Evolutionary conservation across 2,888 invertebrate genomes (phyloP), one percentile per base, ranked within the genome.

Genomic region (Hypolimnas misippus): DNA sequence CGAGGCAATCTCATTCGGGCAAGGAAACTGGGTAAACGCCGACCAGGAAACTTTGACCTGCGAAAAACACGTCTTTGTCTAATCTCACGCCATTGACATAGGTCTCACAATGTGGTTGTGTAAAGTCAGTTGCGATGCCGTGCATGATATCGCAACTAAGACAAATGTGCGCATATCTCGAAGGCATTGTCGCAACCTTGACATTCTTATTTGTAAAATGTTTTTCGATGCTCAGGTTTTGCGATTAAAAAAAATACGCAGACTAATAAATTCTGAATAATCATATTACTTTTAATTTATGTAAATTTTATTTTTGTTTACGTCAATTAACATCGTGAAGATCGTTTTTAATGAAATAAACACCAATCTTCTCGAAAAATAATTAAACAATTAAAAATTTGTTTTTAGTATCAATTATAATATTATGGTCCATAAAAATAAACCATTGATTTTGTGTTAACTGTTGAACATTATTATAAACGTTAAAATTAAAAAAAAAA

Each of bases 1-100:
- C 86, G 85, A 78, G 78, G 86, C 88, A 89, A 90, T 90, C 88
- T 90, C 89, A 86, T 90, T 90, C 80, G 81, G 76, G 76, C 76
- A 77, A 85, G 89, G 87, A 87, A 86, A 83, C 84, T 77, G 81
- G 76, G 77, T 75, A 74, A 75, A 63, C 74, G 67, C 58, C 73
- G 67, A 76, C 90, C 87, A 86, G 71, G 61, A 50, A 73, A 74
- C 70, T 70, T 65, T 76, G 86, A 78, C 70, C 85, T 74, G 68
- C 66, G 61, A 66, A 76, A 76, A 76, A 69, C 74, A 57, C 62
- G 14, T 71, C 62, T 67, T 67, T 65, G 68, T 68, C 62, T 64
- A 66, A 67, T 62, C 60, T 60, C 57, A 54, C 62, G 65, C 66
- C 64, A 65, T 71, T 62, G 66, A 73, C 68, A 68, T 65, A 74